These are phyloP conservation scores for Priocnemis perturbator DNA, from an alignment of 2,888 invertebrate genomes.

Conservation along the genomic window DNA sequence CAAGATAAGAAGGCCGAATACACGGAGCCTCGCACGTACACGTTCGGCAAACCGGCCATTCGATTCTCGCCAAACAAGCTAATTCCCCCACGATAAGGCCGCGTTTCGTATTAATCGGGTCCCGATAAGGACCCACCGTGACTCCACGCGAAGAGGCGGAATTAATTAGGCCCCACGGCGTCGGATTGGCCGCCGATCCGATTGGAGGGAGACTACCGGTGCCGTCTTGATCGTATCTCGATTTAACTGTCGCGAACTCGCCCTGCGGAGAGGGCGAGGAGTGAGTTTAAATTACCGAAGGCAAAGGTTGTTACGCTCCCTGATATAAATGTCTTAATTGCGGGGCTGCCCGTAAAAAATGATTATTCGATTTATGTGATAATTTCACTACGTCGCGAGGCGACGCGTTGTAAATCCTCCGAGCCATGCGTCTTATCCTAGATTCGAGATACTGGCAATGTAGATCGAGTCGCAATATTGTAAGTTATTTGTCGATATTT, in stretches of 20 bases:
- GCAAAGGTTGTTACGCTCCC: constrained; percentile 25
- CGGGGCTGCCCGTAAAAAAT: constrained; percentile 26
- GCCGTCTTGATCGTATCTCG: constrained; percentile 50
- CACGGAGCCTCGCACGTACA: neutral
- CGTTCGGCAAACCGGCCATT: constrained; percentile 10
- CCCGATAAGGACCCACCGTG: constrained; percentile 52
- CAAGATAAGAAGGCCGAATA: constrained; percentile 19
- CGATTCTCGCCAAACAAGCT: constrained; percentile 46
- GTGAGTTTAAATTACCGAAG: constrained; percentile 50
- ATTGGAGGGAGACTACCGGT: constrained; percentile 44
- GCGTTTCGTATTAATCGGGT: constrained; percentile 54
- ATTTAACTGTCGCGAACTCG: constrained; percentile 45
- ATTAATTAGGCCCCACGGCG: constrained; percentile 52
- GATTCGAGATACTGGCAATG: too few species aligned
- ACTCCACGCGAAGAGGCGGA: constrained; percentile 52
- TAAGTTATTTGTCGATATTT: too few species aligned
- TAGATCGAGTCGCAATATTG: too few species aligned
- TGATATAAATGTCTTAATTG: constrained; percentile 54
- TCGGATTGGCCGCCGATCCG: constrained; percentile 46
- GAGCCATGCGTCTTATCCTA: too few species aligned
- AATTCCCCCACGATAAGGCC: constrained; percentile 55
- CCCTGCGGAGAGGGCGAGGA: constrained; percentile 23
- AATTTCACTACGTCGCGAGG: neutral
- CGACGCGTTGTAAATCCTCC: neutral
- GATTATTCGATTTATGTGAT: constrained; percentile 32